Conservation (phyloP, 2,797 vertebrate species). For the Alfaro cultratus region DNA sequence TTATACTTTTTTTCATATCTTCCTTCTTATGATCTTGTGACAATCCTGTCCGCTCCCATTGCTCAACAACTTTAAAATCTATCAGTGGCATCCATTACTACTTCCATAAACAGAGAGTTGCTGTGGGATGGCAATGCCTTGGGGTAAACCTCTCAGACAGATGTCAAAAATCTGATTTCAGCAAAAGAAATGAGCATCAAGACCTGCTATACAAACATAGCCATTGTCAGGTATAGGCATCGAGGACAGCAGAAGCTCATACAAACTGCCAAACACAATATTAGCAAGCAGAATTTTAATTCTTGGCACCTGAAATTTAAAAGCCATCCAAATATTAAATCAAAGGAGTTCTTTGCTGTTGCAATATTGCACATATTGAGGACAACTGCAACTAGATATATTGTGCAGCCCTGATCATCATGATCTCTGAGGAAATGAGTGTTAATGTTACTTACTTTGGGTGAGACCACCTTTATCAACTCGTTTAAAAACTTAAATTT, state of each 20-base stretch:
- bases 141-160: no score
- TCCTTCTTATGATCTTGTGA: no score
- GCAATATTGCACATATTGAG: not conserved
- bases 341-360: not conserved
- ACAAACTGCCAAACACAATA: not conserved
- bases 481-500: conserved; percentile 97
- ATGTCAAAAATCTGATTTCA: no score
- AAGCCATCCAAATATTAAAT: not conserved
- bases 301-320: not conserved
- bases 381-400: not conserved
- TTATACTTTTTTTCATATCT: no score
- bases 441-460: conserved; percentile 84
- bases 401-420: not conserved
- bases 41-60: no score
- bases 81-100: no score
- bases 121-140: no score
- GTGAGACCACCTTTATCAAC: conserved; percentile 95
- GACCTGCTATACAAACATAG: no score
- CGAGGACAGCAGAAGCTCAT: not conserved
- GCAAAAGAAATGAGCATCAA: no score
- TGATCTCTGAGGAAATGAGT: not conserved
- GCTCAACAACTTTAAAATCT: no score
- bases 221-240: not conserved
- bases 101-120: no score
- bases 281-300: not conserved